A percentile compares a stretch with the other conserved stretches of the same genome.
Evolutionary conservation across 2,888 invertebrate species (phyloP).

Genomic region (Agelastica alni): DNA sequence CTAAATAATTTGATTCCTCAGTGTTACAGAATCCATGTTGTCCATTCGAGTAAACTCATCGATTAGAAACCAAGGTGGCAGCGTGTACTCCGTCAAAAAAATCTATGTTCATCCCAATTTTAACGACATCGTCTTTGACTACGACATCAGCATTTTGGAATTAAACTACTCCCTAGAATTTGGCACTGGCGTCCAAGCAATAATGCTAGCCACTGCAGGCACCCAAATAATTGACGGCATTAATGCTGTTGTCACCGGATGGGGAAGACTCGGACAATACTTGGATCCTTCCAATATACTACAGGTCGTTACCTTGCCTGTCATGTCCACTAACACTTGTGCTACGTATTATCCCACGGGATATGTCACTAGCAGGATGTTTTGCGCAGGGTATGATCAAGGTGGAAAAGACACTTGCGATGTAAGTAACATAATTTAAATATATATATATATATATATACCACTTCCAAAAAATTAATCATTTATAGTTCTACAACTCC

Average conservation of each 20-base stretch:
- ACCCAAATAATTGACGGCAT: slow-evolving; percentile 39
- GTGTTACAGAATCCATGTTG: slow-evolving; percentile 17
- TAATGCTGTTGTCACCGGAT: slow-evolving; percentile 39
- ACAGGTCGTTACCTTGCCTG: slow-evolving; percentile 42
- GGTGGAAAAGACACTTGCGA: slow-evolving; percentile 43
- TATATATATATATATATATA: too few species aligned
- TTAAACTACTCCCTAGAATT: slow-evolving; percentile 54
- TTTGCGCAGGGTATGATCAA: slow-evolving; percentile 42
- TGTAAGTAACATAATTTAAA: slow-evolving; percentile 25
- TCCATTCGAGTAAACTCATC: slow-evolving; percentile 60
- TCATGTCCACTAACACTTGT: slow-evolving; percentile 39
- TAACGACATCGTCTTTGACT: slow-evolving; percentile 57
- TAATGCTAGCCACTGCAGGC: slow-evolving; percentile 52
- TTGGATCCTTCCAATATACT: slow-evolving; percentile 31
- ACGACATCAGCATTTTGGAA: slow-evolving; percentile 59
- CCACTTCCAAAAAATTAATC: too few species aligned
- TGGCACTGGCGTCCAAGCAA: slow-evolving; percentile 53
- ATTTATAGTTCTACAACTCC: too few species aligned
- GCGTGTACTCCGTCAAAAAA: slow-evolving; percentile 58
- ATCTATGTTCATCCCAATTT: slow-evolving; percentile 58
- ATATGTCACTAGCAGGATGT: slow-evolving; percentile 34
- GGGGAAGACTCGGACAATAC: slow-evolving; percentile 36
- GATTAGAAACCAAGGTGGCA: slow-evolving; percentile 60
- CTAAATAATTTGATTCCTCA: slow-evolving; percentile 12
- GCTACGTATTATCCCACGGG: slow-evolving; percentile 31